These are phyloP conservation scores for Choreutis nemorana DNA, from an alignment of 2,888 invertebrate species.

Conservation along the genomic window DNA sequence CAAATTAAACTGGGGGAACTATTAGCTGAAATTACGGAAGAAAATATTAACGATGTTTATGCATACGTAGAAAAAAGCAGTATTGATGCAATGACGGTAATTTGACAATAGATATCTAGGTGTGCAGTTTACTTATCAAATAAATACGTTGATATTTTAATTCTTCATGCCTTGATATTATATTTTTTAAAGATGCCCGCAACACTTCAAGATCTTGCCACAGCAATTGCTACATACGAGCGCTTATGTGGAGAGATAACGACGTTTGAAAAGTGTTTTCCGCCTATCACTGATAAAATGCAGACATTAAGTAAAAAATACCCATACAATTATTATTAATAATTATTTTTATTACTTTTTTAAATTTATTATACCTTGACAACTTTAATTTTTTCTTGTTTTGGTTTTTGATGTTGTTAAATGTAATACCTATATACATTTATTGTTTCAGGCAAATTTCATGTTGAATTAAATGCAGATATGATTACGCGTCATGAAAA, in stretches of 20 bases:
- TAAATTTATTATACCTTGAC: not conserved
- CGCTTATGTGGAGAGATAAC: constrained; percentile 71
- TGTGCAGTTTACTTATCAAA: too few species aligned
- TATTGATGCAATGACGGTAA: constrained; percentile 46
- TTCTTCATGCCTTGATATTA: too few species aligned
- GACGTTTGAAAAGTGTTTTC: constrained; percentile 74
- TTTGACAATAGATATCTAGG: constrained; percentile 3
- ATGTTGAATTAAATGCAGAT: constrained; percentile 71
- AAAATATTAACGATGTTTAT: constrained; percentile 58
- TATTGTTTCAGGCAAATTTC: constrained; percentile 68
- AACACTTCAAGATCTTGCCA: constrained; percentile 76
- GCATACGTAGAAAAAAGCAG: constrained; percentile 45
- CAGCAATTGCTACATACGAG: constrained; percentile 73
- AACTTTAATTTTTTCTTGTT: not conserved
- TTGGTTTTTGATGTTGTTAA: constrained; percentile 4
- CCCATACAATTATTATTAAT: not conserved
- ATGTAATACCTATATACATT: constrained; percentile 18
- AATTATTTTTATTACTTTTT: constrained; percentile 1
- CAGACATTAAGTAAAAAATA: constrained; percentile 63
- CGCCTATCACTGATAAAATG: constrained; percentile 79
- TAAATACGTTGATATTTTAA: too few species aligned
- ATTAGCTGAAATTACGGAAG: constrained; percentile 69
- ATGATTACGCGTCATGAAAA: constrained; percentile 64
- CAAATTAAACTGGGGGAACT: constrained; percentile 77
- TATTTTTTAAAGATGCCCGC: constrained; percentile 70